Conservation (phyloP, 2,888 invertebrate species). For the Tachina grossa region DNA sequence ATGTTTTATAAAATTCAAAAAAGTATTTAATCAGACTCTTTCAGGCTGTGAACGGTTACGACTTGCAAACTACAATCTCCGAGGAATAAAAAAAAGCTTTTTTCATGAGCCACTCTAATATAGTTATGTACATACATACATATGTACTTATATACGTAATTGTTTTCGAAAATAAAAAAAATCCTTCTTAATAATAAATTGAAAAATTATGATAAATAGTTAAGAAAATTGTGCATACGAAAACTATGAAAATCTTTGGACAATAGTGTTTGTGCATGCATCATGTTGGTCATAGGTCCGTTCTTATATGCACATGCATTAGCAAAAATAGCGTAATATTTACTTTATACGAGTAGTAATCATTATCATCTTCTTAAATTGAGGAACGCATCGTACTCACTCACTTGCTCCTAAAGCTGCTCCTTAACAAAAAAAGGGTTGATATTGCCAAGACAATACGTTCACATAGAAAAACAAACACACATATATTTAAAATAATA, state of each 20-base stretch:
- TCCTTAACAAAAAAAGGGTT: constrained; percentile 51
- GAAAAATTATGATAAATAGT: constrained; percentile 83
- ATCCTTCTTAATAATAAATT: constrained; percentile 77
- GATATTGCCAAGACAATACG: constrained; percentile 10
- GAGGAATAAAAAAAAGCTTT: no score
- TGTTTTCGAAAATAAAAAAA: constrained; percentile 53
- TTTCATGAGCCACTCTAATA: no score
- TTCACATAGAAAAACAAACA: neutral
- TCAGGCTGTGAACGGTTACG: no score
- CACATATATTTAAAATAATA: constrained; percentile 27
- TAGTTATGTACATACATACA: no score
- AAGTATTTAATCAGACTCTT: no score
- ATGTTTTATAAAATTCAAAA: no score
- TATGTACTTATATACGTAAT: neutral
- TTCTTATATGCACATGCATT: constrained; percentile 70
- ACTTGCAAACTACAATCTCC: no score
- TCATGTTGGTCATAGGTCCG: constrained; percentile 55
- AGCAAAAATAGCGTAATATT: constrained; percentile 47
- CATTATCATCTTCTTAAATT: constrained; percentile 32
- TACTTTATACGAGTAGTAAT: constrained; percentile 45
- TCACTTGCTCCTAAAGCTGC: constrained; percentile 2
- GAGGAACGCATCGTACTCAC: constrained; percentile 15
- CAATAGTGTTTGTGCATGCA: constrained; percentile 45
- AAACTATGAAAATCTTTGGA: constrained; percentile 50
- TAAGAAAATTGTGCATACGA: constrained; percentile 51